Conservation (phyloP, 2,888 invertebrate genomes). For the Fabriciana adippe region DNA sequence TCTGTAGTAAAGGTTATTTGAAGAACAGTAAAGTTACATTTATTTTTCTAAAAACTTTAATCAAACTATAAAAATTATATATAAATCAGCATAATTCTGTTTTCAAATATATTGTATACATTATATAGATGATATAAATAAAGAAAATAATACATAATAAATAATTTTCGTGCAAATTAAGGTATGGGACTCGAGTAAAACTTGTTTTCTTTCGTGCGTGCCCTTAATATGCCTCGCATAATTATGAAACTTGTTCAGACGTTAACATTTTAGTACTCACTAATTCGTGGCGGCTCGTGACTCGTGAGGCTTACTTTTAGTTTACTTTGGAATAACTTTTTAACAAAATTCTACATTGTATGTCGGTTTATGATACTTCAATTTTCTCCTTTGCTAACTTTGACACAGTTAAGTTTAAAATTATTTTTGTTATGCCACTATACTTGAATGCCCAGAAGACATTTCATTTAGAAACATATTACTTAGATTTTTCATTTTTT, state of each 20-base stretch:
- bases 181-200: not conserved
- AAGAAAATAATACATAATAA: too few relatives aligned
- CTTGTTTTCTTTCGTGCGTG: conserved; percentile 56
- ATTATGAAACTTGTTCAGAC: conserved; percentile 66
- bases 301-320: conserved; percentile 17
- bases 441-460: not conserved
- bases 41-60: too few relatives aligned
- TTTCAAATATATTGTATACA: too few relatives aligned
- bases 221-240: conserved; percentile 60
- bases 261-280: conserved; percentile 61
- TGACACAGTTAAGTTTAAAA: conserved; percentile 30
- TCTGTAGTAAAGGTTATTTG: too few relatives aligned
- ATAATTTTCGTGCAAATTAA: not conserved
- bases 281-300: conserved; percentile 58
- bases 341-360: conserved; percentile 39
- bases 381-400: conserved; percentile 39
- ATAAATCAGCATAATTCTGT: too few relatives aligned
- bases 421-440: conserved; percentile 9
- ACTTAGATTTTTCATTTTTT: too few relatives aligned
- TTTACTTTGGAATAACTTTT: conserved; percentile 38
- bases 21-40: too few relatives aligned
- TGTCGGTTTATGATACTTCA: conserved; percentile 38
- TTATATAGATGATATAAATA: too few relatives aligned
- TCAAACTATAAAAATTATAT: too few relatives aligned
- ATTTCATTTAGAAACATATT: too few relatives aligned